A percentile compares a stretch with the other conserved stretches of the same genome.
Evolutionary conservation across 2,797 vertebrate genomes (phyloP).

Genomic region (Enteromius thamalakanensis): DNA sequence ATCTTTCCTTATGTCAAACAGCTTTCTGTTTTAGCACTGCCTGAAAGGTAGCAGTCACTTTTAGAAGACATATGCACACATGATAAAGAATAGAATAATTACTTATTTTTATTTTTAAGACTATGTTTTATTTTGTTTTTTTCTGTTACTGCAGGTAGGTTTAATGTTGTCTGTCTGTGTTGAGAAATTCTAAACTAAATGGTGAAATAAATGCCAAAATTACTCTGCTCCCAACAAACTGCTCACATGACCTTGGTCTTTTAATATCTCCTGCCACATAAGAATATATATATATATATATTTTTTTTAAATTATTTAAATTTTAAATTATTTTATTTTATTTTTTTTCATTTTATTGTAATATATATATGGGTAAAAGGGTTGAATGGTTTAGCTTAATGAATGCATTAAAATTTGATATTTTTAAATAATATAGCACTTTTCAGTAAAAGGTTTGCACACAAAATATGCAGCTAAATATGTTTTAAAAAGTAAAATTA

Average conservation of each 20-base stretch:
- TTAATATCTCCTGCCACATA: background rate
- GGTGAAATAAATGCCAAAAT: slow-evolving; percentile 18
- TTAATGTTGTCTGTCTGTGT: background rate
- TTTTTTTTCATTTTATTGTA: background rate
- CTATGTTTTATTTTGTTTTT: background rate
- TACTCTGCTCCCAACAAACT: background rate
- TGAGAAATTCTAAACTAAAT: background rate
- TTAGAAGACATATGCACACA: background rate
- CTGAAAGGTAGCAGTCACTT: background rate
- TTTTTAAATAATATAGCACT: background rate
- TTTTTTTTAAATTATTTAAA: no score
- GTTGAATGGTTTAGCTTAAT: background rate
- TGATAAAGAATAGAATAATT: background rate
- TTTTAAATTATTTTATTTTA: background rate
- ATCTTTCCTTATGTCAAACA: background rate
- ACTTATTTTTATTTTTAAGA: background rate
- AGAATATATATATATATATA: background rate
- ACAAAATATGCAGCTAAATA: background rate
- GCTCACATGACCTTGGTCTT: background rate
- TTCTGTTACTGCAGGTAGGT: background rate
- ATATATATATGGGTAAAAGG: background rate
- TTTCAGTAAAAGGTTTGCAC: background rate
- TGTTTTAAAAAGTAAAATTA: background rate
- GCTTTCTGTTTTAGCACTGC: background rate
- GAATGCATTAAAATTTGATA: background rate